Evolutionary conservation across 2,113 vertebrate species (phyloP).

Genomic region (Uropsilus gracilis): DNA sequence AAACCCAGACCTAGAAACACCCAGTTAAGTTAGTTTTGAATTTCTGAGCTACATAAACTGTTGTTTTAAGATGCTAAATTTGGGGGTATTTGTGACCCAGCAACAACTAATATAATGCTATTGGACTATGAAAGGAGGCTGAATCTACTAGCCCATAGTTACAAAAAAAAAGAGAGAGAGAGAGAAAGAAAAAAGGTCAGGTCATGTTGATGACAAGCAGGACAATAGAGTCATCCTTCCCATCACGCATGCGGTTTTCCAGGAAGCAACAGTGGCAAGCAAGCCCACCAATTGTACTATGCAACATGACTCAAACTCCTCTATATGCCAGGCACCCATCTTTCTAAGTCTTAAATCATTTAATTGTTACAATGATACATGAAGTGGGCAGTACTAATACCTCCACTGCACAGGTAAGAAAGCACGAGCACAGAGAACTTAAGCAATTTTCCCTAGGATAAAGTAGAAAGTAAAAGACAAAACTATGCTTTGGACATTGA

Average conservation of each 20-base stretch:
- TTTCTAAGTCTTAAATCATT: conserved; percentile 4
- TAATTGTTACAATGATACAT: background rate
- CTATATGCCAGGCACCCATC: background rate
- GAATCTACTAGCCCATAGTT: background rate
- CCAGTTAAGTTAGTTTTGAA: background rate
- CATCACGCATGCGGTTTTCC: background rate
- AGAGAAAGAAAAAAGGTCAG: too few species aligned
- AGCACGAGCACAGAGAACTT: background rate
- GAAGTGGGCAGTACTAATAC: background rate
- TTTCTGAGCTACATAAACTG: background rate
- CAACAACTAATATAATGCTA: background rate
- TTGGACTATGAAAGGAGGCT: background rate
- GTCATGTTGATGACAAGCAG: background rate
- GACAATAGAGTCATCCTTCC: background rate
- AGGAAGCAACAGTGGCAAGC: background rate
- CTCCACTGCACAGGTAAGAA: conserved; percentile 38
- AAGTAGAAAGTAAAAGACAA: background rate
- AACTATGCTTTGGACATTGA: background rate
- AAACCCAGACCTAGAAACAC: background rate
- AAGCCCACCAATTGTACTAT: background rate
- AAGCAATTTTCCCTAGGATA: background rate
- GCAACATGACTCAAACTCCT: background rate
- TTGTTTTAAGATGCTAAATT: background rate
- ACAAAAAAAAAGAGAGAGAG: too few species aligned
- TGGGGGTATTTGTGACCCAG: background rate